Conservation (phyloP, 2,888 invertebrate species). For the Sympetrum striolatum region DNA sequence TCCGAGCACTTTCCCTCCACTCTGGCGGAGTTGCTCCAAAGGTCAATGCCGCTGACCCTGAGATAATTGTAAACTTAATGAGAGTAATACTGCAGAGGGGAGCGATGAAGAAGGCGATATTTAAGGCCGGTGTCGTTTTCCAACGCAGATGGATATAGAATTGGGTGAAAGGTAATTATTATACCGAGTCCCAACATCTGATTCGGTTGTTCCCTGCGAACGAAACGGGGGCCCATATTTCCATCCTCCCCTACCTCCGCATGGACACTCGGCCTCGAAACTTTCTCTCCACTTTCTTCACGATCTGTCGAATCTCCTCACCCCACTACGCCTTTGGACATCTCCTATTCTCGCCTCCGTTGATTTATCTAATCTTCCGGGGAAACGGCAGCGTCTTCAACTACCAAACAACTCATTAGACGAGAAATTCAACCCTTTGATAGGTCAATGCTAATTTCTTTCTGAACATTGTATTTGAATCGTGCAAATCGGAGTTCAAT, state of each 20-base stretch:
- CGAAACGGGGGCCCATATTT: background rate
- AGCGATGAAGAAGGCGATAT: background rate
- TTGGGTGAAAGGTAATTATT: background rate
- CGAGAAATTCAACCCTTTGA: too few relatives aligned
- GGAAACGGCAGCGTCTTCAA: background rate
- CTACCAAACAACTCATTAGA: too few relatives aligned
- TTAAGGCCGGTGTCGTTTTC: background rate
- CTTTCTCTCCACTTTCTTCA: conserved; percentile 34
- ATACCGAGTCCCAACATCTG: background rate
- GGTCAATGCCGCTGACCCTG: background rate
- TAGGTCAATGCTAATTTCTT: too few relatives aligned
- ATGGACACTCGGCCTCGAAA: background rate
- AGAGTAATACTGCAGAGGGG: background rate
- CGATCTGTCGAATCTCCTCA: background rate
- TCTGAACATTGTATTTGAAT: too few relatives aligned
- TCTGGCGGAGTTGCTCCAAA: background rate
- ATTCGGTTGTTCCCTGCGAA: background rate
- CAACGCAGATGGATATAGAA: background rate
- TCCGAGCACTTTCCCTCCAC: background rate
- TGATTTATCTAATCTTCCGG: background rate
- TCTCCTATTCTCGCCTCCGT: background rate
- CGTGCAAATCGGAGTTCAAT: too few relatives aligned
- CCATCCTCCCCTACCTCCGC: background rate
- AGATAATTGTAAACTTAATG: background rate
- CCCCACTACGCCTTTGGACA: background rate